Evolutionary conservation across 2,888 invertebrate species (phyloP), one percentile per base, ranked within the genome.

Genomic region (Nezara viridula): DNA sequence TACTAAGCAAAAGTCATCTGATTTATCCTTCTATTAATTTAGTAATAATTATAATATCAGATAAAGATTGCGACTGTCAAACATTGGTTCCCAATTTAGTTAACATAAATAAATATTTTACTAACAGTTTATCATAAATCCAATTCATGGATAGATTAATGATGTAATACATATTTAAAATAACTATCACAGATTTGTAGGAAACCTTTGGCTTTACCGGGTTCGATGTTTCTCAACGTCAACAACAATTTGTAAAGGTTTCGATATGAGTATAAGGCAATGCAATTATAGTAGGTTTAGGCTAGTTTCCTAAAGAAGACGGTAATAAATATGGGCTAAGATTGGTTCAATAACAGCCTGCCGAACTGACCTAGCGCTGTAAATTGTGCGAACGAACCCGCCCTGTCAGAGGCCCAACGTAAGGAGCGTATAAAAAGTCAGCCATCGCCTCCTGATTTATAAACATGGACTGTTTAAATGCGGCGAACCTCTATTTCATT

Each of bases 401-500:
- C 7, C 66, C 19, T 19, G 66, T 19, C 32, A 10, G 60, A 14
- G 27, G 60, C 14, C 27, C n/a, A n/a, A 60, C 27, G 27, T 2
- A 14, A 73, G 37, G 66, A 73, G 66, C 16, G 19, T 73, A 73
- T 73, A 73, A 73, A 73, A 73, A 73, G 32, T 37, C 19, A 19
- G 66, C 6, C 14, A 32, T 32, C 37, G 32, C 7, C 66, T 37
- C 32, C 66, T 73, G 66, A 73, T 73, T 73, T 73, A 73, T 73
- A 73, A 73, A 32, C 66, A 73, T 73, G 14, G 66, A 73, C 66
- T n/a, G 32, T 73, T 32, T 73, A 73, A 73, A 73, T 73, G 66
- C 66, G 7, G 27, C 19, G 37, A 37, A 37, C 66, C 66, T 7
- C 66, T 73, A 73, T 73, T 73, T 73, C 66, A 73, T 73, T 73